Conservation (phyloP, 2,888 invertebrate species). For the Diadegma fenestrale region DNA sequence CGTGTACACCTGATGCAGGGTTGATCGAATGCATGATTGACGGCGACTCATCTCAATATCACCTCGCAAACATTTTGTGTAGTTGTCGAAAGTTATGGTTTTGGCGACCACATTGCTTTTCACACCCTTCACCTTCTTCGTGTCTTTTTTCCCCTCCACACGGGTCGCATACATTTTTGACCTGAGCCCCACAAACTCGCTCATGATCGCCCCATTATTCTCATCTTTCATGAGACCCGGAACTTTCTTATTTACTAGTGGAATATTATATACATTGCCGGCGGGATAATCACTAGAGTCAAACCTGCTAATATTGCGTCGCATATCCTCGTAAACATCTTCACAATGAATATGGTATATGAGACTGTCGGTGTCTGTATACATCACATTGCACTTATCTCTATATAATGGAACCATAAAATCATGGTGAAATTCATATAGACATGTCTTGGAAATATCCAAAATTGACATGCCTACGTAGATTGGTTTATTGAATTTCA, state of each 20-base stretch:
- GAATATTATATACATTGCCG: conserved; percentile 16
- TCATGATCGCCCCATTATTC: conserved; percentile 3
- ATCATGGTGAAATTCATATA: conserved; percentile 66
- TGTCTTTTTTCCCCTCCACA: background rate
- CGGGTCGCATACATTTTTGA: background rate
- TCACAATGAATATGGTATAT: conserved; percentile 71
- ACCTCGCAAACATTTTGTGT: background rate
- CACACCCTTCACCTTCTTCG: background rate
- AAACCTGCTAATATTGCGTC: conserved; percentile 53
- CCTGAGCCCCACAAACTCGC: background rate
- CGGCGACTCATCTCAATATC: too few species aligned
- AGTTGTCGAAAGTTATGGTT: background rate
- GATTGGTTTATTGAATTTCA: conserved; percentile 62
- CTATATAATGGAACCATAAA: conserved; percentile 40
- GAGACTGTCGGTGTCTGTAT: conserved; percentile 76
- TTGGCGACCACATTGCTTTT: background rate
- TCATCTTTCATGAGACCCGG: background rate
- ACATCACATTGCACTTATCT: conserved; percentile 45
- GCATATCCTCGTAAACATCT: conserved; percentile 77
- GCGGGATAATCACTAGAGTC: conserved; percentile 19
- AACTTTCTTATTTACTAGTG: background rate
- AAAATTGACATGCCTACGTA: conserved; percentile 49
- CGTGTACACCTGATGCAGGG: background rate
- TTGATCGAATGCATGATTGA: background rate
- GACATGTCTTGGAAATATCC: conserved; percentile 59